These are phyloP conservation scores for Drosophila percnosoma DNA, from an alignment of 2,888 invertebrate species.

Conservation along the genomic window DNA sequence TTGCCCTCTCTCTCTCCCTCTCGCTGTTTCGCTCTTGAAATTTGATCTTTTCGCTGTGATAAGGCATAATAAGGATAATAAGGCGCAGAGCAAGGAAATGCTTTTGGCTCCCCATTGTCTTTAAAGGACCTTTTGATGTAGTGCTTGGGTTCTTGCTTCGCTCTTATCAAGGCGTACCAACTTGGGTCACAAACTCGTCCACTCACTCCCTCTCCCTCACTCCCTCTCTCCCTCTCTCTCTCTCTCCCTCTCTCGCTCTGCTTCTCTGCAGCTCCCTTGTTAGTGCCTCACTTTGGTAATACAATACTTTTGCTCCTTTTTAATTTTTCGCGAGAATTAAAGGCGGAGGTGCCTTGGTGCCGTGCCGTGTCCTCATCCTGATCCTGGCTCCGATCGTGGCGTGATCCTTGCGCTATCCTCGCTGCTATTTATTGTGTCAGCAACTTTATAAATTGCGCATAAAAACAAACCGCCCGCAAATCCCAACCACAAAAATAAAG, in stretches of 20 bases:
- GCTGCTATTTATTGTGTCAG: slow-evolving; percentile 77
- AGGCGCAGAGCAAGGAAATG: slow-evolving; percentile 68
- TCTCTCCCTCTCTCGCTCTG: background rate
- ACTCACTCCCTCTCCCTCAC: slow-evolving; percentile 4
- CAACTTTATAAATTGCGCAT: slow-evolving; percentile 83
- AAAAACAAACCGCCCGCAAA: slow-evolving; percentile 83
- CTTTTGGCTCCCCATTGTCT: slow-evolving; percentile 59
- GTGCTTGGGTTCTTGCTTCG: slow-evolving; percentile 12
- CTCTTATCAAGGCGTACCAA: slow-evolving; percentile 69
- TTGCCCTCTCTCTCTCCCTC: slow-evolving; percentile 24
- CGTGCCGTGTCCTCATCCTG: slow-evolving; percentile 16
- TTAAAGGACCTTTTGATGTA: slow-evolving; percentile 68
- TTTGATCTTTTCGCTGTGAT: slow-evolving; percentile 75
- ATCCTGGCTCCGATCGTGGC: slow-evolving; percentile 15
- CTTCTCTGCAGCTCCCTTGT: background rate
- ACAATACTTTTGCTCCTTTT: slow-evolving; percentile 69
- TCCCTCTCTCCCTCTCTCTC: background rate
- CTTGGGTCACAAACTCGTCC: slow-evolving; percentile 45
- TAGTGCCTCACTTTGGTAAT: slow-evolving; percentile 41
- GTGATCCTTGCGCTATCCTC: slow-evolving; percentile 47
- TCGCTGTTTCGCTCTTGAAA: slow-evolving; percentile 47
- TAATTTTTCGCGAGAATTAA: slow-evolving; percentile 79
- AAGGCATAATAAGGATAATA: slow-evolving; percentile 49
- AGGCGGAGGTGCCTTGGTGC: slow-evolving; percentile 71
- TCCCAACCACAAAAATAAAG: slow-evolving; percentile 14